These are phyloP conservation scores for Parotocinclus haroldoi DNA, from an alignment of 2,797 vertebrate genomes.

Conservation along the genomic window DNA sequence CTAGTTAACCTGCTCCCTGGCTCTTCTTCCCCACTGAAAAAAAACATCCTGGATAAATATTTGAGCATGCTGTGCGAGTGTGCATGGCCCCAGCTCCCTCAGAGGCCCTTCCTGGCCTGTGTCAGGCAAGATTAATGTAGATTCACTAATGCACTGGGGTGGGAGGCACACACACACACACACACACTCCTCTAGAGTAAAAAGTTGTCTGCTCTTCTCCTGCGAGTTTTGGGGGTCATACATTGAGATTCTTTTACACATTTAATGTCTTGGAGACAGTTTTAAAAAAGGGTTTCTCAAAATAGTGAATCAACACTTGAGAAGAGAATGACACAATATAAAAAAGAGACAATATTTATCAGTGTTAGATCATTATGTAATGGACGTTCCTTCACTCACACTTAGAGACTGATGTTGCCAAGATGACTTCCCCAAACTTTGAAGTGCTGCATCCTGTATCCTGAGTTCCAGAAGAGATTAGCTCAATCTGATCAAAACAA, in stretches of 20 bases:
- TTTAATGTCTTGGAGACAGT: neutral
- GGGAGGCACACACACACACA: conserved; percentile 34
- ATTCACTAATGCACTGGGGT: conserved; percentile 49
- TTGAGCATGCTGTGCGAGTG: conserved; percentile 50
- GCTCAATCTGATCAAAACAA: conserved; percentile 8
- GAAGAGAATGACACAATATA: neutral
- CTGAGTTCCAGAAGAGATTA: neutral
- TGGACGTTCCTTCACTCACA: conserved; percentile 43
- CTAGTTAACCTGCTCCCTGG: conserved; percentile 54
- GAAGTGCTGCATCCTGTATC: neutral
- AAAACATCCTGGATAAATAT: conserved; percentile 61
- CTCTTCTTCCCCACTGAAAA: conserved; percentile 45
- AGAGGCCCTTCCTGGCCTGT: conserved; percentile 52
- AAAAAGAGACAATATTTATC: conserved; percentile 7
- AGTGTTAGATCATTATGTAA: conserved; percentile 12
- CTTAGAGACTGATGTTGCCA: conserved; percentile 15
- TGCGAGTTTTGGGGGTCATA: conserved; percentile 8
- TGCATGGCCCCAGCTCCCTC: conserved; percentile 40
- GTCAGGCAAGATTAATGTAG: conserved; percentile 56
- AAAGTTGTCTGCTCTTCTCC: conserved; percentile 27
- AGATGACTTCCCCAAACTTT: neutral
- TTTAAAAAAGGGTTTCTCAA: neutral
- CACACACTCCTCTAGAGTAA: conserved; percentile 15
- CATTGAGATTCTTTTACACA: too few relatives aligned
- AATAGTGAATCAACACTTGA: neutral